Evolutionary conservation across 1,140 invertebrate species (phyloP), one percentile per base, ranked within the genome.

Genomic region (Ylistrum balloti): DNA sequence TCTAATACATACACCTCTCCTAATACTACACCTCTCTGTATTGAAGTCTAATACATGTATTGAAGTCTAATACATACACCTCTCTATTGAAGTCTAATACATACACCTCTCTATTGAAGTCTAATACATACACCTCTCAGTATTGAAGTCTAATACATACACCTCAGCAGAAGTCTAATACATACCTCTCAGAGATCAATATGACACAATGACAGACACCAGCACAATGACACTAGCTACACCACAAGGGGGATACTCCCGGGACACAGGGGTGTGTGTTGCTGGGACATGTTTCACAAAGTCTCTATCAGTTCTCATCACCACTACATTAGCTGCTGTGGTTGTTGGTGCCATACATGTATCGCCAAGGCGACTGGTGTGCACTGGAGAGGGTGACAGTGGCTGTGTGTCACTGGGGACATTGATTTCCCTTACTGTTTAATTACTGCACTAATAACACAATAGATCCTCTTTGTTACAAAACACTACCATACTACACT

Each of bases 361-460:
- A n/a, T 74, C 22, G 56, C 22, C 56, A 74, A 74, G 56, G 56
- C 56, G n/a, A 74, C 56, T n/a, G 17, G 41, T 45, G 41, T 45
- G 56, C n/a, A 74, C n/a, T 74, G 56, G 56, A 74, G 56, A 74
- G 22, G n/a, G 56, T 74, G 56, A 74, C 56, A 74, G 56, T 74
- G 56, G 56, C n/a, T 28, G 56, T 3, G 0, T 74, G 56, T 74
- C 56, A 74, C 56, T 74, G 17, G 56, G 56, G n/a, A 74, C 56
- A 74, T 74, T 74, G 56, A 74, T 74, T 74, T 74, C 56, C 56
- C 56, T 28, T 28, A n/a, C 56, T 74, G 56, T 28, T 28, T 74
- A 74, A 74, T 74, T 74, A 74, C 56, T 74, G 56, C 17, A n/a
- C 56, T 74, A 74, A 74, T 74, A n/a, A 74, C 56, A 74, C 56